Percentiles rank a stretch among this genome's conserved stretches.
phyloP scores from a whole-genome alignment of 30 jellyfish, hydroid and myxozoan genomes.

The Aurelia aurita complex sp. Pacific region DNA sequence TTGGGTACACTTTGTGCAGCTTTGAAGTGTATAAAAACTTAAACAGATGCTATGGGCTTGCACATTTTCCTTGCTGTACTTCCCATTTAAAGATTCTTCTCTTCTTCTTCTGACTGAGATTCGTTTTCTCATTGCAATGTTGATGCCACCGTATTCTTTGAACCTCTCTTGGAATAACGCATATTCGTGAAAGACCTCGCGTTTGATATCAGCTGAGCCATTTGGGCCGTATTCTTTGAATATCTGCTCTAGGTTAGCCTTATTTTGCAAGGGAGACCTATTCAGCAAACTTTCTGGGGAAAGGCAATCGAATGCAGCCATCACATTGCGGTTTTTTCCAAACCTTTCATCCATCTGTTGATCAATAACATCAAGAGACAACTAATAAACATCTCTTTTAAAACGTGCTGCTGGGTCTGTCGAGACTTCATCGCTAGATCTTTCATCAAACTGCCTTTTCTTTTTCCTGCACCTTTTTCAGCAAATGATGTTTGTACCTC shows the following conservation, averaged over 20 bases:
- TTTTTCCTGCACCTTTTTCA: background rate
- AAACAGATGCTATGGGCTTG: background rate
- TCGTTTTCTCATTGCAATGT: background rate
- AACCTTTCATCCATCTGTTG: slow-evolving; percentile 9
- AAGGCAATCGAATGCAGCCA: background rate
- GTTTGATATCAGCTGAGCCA: background rate
- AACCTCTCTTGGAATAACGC: background rate
- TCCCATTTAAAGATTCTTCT: background rate
- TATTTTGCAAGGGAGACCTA: background rate
- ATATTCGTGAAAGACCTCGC: background rate
- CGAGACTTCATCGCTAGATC: slow-evolving; percentile 12
- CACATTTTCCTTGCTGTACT: background rate
- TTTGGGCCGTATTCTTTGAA: background rate
- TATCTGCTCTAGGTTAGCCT: no score
- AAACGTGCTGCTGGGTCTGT: background rate
- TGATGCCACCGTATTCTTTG: slow-evolving; percentile 5
- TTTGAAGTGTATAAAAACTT: background rate
- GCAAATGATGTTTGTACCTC: background rate
- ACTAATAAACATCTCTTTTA: slow-evolving; percentile 1
- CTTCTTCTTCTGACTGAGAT: background rate
- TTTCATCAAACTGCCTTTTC: slow-evolving; percentile 12
- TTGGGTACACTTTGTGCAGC: background rate
- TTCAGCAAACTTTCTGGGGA: slow-evolving; percentile 16
- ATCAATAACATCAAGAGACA: background rate
- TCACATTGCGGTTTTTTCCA: background rate